phyloP scores from a whole-genome alignment of 2,113 vertebrate genomes.

The Leiothrix lutea region DNA sequence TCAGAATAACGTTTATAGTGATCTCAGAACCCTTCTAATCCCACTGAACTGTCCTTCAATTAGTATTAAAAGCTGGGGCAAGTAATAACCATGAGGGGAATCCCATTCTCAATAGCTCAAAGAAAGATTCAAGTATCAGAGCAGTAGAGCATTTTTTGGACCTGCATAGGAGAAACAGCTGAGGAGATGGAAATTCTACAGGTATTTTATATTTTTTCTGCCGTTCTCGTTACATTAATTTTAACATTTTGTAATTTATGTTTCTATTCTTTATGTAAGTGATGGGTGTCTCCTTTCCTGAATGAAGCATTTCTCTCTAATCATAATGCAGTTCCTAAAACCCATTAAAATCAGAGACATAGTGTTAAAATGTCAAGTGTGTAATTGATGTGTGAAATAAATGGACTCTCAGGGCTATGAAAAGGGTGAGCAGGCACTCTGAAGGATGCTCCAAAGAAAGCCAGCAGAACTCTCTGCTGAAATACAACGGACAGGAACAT shows the following conservation, averaged over 20 bases:
- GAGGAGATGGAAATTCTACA: background rate
- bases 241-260: background rate
- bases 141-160: background rate
- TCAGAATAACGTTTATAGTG: background rate
- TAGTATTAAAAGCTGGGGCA: background rate
- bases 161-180: background rate
- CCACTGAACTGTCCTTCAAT: background rate
- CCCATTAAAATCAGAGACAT: constrained; percentile 58
- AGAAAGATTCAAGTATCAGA: background rate
- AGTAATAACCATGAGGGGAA: background rate
- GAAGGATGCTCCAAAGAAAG: background rate
- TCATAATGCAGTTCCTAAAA: constrained; percentile 43
- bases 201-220: background rate
- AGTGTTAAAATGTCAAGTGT: constrained; percentile 57
- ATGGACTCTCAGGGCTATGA: constrained; percentile 20
- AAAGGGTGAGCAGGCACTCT: constrained; percentile 7
- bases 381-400: constrained; percentile 53
- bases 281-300: constrained; percentile 12
- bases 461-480: background rate
- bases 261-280: constrained; percentile 32
- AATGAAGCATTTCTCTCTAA: constrained; percentile 29
- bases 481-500: background rate
- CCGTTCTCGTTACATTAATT: background rate
- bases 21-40: background rate
- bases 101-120: background rate